phyloP scores from a whole-genome alignment of 2,113 vertebrate genomes.

The Muntiacus muntjak region DNA sequence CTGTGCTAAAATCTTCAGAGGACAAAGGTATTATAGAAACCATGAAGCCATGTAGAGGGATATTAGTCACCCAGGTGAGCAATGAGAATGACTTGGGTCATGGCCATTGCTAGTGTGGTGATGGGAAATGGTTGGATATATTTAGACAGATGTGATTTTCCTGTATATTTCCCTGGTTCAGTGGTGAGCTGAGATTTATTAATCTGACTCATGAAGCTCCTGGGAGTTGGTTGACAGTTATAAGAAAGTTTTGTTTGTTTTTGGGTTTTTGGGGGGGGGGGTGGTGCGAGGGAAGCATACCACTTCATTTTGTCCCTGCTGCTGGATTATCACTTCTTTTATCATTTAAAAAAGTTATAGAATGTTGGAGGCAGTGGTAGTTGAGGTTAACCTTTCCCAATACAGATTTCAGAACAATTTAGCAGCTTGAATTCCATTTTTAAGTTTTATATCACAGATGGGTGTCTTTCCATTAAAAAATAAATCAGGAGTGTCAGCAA shows the following conservation, averaged over 20 bases:
- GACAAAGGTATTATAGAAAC: background rate
- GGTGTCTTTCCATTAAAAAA: constrained; percentile 61
- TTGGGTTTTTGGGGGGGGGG: rapidly evolving
- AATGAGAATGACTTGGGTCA: background rate
- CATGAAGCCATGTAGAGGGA: background rate
- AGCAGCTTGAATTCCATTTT: constrained; percentile 59
- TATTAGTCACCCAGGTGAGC: background rate
- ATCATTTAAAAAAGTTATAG: background rate
- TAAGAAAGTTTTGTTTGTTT: background rate
- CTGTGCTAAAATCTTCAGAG: background rate
- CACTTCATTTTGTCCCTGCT: background rate
- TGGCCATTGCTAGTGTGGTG: background rate
- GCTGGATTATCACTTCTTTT: background rate
- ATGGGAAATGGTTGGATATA: background rate
- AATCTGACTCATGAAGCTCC: background rate
- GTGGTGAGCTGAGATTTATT: background rate
- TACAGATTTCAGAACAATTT: constrained; percentile 21
- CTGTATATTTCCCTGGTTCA: background rate
- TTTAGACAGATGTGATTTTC: background rate
- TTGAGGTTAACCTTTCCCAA: constrained; percentile 32
- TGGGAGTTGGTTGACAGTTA: background rate
- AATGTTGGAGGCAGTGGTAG: background rate
- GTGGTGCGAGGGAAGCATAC: rapidly evolving
- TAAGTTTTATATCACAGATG: constrained; percentile 54
- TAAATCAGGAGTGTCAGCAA: constrained; percentile 39